Evolutionary conservation across 35 echinoderm and acorn worm species (phyloP).

Genomic region (Patiria miniata): DNA sequence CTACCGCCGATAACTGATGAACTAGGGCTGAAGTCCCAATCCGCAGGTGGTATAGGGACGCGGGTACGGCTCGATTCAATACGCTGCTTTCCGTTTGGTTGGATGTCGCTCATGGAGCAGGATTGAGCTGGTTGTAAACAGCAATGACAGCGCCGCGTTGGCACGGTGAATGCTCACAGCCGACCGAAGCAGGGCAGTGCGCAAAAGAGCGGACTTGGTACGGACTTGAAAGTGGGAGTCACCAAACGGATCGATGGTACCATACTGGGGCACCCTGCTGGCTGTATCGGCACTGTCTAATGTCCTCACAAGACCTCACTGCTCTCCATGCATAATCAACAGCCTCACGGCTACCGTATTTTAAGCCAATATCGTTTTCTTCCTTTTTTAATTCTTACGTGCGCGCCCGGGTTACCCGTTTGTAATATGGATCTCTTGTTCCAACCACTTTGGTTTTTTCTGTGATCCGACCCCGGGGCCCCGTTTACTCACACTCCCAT

Average conservation of each 20-base stretch:
- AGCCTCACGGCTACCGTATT: neutral
- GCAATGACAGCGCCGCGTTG: too few species aligned
- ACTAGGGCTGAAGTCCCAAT: neutral
- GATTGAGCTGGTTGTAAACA: too few species aligned
- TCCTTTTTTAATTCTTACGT: neutral
- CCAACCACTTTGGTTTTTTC: slow-evolving; percentile 11
- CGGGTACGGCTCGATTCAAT: neutral
- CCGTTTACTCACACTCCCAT: slow-evolving; percentile 10
- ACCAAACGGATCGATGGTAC: slow-evolving; percentile 14
- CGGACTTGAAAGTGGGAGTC: slow-evolving; percentile 20
- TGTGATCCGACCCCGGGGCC: neutral
- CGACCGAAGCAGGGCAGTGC: too few species aligned
- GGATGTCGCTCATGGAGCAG: neutral
- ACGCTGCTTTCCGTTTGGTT: neutral
- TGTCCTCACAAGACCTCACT: neutral
- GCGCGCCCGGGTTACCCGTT: neutral
- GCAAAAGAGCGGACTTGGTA: neutral
- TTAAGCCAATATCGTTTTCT: slow-evolving; percentile 25
- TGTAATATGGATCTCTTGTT: slow-evolving; percentile 29
- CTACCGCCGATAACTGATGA: neutral
- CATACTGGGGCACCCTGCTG: neutral
- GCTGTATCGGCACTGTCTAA: slow-evolving; percentile 7
- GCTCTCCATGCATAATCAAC: neutral
- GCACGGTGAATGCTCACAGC: too few species aligned
- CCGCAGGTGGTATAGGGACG: neutral